Base-by-base conservation (phyloP, 2,888 invertebrate species). In the Idaea dimidiata region DNA sequence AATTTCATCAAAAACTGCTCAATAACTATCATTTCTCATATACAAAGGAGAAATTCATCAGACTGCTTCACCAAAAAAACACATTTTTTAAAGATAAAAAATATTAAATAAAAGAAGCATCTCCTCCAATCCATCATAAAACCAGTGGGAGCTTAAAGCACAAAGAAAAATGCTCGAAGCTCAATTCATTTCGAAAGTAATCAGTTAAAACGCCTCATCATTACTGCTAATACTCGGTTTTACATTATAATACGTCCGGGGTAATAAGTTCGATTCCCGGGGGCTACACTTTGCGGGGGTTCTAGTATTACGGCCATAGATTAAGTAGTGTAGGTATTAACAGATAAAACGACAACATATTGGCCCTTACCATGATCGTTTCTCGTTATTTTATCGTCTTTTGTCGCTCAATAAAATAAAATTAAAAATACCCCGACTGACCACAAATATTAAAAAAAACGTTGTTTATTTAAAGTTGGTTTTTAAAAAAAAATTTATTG, bases 181-280 rank as follows among this genome's bases (percentile, higher is more conserved):
- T 69, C 67, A 74, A 74, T 73, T 76, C 75, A 77, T 76, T 71
- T 67, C 61, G 66, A 75, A 73, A 76, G 80, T 81, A 81, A 86
- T 86, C 82, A 80, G 77, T 78, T 77, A 79, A 74, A 82, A 77
- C 76, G 87, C 84, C 80, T 77, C 80, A 84, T 90, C 89, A 88
- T 87, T 84, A 84, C 81, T 73, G 77, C 75, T 78, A 81, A 85
- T 84, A 81, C 81, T 75, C 78, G 81, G 75, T 82, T 73, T 81
- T 80, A 81, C 79, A 80, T 80, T 81, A 64, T 74, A 68, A 77
- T 83, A 84, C 83, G 80, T 75, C 75, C 74, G 71, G 79, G 80
- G 83, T 82, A 85, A 84, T 83, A 81, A 74, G 81, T 80, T 82
- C 66, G 80, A 78, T 67, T 81, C 88, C 89, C 86, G 87, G 80